A percentile compares a stretch with the other conserved stretches of the same genome.
phyloP scores from a whole-genome alignment of 2,797 vertebrate species.

The Meda fulgida region DNA sequence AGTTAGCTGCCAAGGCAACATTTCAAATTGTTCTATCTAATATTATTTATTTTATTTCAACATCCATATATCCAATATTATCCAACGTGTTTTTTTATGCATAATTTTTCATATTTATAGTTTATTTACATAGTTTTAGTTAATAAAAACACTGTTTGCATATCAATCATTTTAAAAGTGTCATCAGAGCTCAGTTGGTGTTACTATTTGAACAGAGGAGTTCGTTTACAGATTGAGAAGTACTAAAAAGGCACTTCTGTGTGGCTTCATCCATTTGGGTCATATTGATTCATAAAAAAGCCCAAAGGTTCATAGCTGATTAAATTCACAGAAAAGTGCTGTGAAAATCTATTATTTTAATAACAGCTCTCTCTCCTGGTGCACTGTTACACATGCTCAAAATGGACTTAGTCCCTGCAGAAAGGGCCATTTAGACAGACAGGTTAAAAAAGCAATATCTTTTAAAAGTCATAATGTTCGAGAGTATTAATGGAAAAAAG shows the following conservation, averaged over 20 bases:
- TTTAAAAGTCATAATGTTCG: constrained; percentile 20
- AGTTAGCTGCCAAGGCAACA: neutral
- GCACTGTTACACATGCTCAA: neutral
- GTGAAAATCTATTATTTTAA: constrained; percentile 45
- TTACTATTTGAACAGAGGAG: neutral
- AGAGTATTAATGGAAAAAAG: constrained; percentile 29
- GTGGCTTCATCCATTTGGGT: constrained; percentile 71
- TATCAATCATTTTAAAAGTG: neutral
- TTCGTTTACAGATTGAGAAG: neutral
- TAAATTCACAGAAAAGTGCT: constrained; percentile 33
- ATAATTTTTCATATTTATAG: too few species aligned
- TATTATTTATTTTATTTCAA: neutral
- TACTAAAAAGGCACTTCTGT: constrained; percentile 23
- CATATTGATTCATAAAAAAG: constrained; percentile 84
- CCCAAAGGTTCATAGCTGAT: constrained; percentile 64
- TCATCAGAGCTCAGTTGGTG: neutral
- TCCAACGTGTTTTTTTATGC: too few species aligned
- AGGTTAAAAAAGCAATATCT: constrained; percentile 13
- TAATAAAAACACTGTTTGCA: neutral
- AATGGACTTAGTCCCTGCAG: constrained; percentile 3
- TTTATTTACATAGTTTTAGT: neutral
- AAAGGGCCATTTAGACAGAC: constrained; percentile 8
- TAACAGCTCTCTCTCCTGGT: constrained; percentile 28
- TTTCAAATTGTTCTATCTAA: neutral
- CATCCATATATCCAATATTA: too few species aligned